Conservation (phyloP, 2,113 vertebrate species). For the Hypanus sabinus region DNA sequence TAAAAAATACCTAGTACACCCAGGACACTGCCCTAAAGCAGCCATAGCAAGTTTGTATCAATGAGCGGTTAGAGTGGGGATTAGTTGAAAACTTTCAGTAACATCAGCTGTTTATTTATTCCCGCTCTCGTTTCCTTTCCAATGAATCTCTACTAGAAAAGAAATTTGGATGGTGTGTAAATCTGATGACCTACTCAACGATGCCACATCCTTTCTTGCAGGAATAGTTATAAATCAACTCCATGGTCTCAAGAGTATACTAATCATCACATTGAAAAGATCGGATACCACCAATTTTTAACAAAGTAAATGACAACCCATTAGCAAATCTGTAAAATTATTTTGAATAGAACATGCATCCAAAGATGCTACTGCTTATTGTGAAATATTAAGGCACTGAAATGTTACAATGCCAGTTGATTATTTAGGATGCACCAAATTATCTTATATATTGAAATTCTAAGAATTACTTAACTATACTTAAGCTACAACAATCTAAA, state of each 20-base stretch:
- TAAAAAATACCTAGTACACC: neutral
- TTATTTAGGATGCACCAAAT: slow-evolving; percentile 27
- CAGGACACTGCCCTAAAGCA: neutral
- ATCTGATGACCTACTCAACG: neutral
- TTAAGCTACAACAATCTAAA: slow-evolving; percentile 30
- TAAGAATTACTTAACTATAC: slow-evolving; percentile 32
- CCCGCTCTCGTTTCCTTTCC: neutral
- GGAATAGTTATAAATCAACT: neutral
- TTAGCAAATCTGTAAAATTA: neutral
- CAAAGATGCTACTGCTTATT: slow-evolving; percentile 1
- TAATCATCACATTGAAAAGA: neutral
- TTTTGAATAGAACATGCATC: slow-evolving; percentile 30
- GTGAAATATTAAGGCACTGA: slow-evolving; percentile 14
- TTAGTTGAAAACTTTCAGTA: neutral
- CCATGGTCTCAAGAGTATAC: neutral
- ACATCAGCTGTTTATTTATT: neutral
- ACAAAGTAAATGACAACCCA: neutral
- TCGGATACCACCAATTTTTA: neutral
- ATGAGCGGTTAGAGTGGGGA: neutral
- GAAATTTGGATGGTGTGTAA: neutral
- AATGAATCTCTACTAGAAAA: neutral
- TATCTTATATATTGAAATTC: neutral
- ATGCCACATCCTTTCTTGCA: neutral
- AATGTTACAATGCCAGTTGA: slow-evolving; percentile 25
- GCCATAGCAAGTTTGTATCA: neutral